Conservation (phyloP, 2,113 vertebrate species). For the Oncorhynchus gorbuscha region DNA sequence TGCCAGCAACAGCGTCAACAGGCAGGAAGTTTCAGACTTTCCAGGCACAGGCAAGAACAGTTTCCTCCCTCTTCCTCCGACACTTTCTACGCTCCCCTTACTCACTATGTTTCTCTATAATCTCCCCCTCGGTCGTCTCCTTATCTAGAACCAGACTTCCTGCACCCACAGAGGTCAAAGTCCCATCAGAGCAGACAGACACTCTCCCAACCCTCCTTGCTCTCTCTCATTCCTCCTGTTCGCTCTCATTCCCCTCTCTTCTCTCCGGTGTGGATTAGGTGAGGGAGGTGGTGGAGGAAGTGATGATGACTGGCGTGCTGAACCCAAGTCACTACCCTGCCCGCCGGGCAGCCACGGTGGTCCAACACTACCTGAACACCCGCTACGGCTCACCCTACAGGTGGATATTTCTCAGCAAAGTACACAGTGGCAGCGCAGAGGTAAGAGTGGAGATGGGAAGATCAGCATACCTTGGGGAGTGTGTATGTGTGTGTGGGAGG, state of each 20-base stretch:
- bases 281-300: neutral
- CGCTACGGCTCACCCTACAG: constrained; percentile 76
- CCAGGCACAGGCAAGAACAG: constrained; percentile 24
- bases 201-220: neutral
- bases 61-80: neutral
- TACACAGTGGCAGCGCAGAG: constrained; percentile 72
- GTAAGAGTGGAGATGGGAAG: constrained; percentile 62
- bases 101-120: neutral
- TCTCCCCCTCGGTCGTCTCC: neutral
- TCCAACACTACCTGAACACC: constrained; percentile 76
- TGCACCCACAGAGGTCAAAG: neutral
- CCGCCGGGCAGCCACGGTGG: constrained; percentile 74
- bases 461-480: neutral
- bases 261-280: neutral
- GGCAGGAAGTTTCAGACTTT: neutral
- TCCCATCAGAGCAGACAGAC: neutral
- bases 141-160: neutral
- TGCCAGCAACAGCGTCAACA: constrained; percentile 5
- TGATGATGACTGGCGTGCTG: constrained; percentile 74
- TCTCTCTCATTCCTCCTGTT: neutral
- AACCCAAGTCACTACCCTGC: constrained; percentile 70
- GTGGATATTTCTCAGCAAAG: constrained; percentile 54
- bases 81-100: neutral
- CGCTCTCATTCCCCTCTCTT: neutral
- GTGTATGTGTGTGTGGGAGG: neutral